Percentiles rank a stretch among this genome's conserved stretches.
Conservation (phyloP, 1,140 invertebrate genomes). For the Papilio aristodemus region DNA sequence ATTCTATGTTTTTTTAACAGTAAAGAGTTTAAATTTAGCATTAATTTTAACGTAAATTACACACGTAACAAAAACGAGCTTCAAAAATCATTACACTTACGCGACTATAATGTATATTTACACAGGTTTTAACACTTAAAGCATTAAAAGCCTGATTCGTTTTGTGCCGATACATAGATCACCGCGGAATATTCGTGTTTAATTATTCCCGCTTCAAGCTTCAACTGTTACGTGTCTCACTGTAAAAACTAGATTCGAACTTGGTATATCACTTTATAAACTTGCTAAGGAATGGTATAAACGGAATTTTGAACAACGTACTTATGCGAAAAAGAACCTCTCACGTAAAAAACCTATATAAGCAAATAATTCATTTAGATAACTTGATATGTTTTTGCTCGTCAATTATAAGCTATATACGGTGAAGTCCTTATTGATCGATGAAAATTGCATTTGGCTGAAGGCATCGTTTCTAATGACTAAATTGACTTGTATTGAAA, state of each 20-base stretch:
- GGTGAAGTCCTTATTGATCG: conserved; percentile 38
- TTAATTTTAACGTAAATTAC: not conserved
- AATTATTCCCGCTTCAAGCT: conserved; percentile 26
- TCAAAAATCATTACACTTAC: conserved; percentile 39
- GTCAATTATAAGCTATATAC: conserved; percentile 54
- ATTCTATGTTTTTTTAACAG: not conserved
- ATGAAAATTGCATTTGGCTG: conserved; percentile 27
- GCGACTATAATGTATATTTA: conserved; percentile 44
- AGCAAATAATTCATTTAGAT: conserved; percentile 57
- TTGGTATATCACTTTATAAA: conserved; percentile 46
- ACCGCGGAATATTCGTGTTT: not conserved
- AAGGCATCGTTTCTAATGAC: conserved; percentile 33
- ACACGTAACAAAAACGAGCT: not conserved
- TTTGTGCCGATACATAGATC: not conserved
- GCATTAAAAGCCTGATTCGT: conserved; percentile 18
- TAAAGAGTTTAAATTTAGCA: not conserved
- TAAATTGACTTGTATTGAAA: conserved; percentile 37
- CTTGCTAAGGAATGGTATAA: conserved; percentile 39
- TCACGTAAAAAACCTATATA: conserved; percentile 51
- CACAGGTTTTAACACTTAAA: conserved; percentile 37
- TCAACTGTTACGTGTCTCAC: conserved; percentile 52
- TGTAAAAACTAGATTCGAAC: conserved; percentile 36
- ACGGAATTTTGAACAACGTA: conserved; percentile 76
- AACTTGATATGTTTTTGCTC: conserved; percentile 73
- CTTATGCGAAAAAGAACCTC: conserved; percentile 78